These are phyloP conservation scores for Tholera decimalis DNA, from an alignment of 2,888 invertebrate species.

Conservation along the genomic window DNA sequence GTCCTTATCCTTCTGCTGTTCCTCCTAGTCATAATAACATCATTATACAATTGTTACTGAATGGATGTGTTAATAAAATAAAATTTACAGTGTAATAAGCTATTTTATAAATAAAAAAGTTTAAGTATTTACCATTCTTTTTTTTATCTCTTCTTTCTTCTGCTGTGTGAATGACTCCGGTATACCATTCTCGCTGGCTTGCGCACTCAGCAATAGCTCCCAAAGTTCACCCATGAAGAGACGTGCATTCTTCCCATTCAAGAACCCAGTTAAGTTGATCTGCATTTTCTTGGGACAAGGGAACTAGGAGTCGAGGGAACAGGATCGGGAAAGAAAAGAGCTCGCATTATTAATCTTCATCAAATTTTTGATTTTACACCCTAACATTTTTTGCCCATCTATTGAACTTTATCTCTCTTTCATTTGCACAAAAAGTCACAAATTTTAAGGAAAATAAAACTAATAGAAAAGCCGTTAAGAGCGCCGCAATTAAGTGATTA, in stretches of 20 bases:
- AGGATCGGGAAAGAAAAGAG: conserved; percentile 86
- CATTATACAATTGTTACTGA: not conserved
- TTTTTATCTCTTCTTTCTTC: conserved; percentile 99
- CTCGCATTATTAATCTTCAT: conserved; percentile 74
- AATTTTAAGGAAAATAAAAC: conserved; percentile 65
- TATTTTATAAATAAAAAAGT: not conserved
- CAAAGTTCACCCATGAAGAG: conserved; percentile 99
- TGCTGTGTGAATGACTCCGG: conserved; percentile 98
- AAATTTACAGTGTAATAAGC: not conserved
- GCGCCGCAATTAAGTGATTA: conserved; percentile 62
- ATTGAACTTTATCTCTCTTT: conserved; percentile 42
- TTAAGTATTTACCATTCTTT: conserved; percentile 93
- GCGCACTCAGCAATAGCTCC: conserved; percentile 98
- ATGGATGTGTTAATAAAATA: not conserved
- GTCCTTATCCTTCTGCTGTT: conserved; percentile 92
- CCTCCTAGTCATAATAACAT: conserved; percentile 71
- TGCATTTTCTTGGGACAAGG: conserved; percentile 99
- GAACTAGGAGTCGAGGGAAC: conserved; percentile 92
- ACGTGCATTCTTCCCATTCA: conserved; percentile 99
- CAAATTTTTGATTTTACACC: conserved; percentile 67
- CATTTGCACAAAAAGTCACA: conserved; percentile 53
- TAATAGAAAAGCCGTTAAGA: conserved; percentile 82
- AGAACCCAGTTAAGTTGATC: conserved; percentile 99
- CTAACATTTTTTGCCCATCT: conserved; percentile 62
- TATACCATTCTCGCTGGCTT: conserved; percentile 98